Evolutionary conservation across 2,888 invertebrate species (phyloP).

Genomic region (Nephrotoma appendiculata): DNA sequence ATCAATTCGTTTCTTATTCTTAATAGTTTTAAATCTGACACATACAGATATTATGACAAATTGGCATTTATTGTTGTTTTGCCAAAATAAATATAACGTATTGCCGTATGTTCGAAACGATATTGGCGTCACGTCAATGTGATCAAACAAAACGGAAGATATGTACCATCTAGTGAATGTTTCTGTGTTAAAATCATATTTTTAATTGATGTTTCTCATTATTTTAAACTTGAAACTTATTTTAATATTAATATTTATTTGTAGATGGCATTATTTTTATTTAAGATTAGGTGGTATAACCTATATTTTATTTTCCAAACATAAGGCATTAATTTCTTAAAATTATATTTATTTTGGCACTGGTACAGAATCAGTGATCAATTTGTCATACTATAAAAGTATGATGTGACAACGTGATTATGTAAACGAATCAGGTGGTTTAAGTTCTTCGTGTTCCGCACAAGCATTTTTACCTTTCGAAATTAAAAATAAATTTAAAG

Average conservation of each 20-base stretch:
- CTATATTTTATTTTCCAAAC: no score
- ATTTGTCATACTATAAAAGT: no score
- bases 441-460: neutral
- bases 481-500: neutral
- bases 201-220: no score
- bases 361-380: no score
- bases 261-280: no score
- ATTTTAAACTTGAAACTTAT: no score
- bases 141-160: neutral
- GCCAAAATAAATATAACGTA: neutral
- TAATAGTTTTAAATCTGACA: neutral
- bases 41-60: neutral
- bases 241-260: no score
- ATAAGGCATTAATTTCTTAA: no score
- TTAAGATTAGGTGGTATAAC: no score
- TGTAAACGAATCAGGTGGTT: neutral
- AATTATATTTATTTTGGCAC: no score
- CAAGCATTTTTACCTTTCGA: neutral
- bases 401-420: no score
- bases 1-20: neutral
- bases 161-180: neutral
- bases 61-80: neutral
- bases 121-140: neutral
- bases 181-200: no score
- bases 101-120: neutral